These are phyloP conservation scores for Andrena minutula DNA, from an alignment of 2,888 invertebrate species.

Conservation along the genomic window DNA sequence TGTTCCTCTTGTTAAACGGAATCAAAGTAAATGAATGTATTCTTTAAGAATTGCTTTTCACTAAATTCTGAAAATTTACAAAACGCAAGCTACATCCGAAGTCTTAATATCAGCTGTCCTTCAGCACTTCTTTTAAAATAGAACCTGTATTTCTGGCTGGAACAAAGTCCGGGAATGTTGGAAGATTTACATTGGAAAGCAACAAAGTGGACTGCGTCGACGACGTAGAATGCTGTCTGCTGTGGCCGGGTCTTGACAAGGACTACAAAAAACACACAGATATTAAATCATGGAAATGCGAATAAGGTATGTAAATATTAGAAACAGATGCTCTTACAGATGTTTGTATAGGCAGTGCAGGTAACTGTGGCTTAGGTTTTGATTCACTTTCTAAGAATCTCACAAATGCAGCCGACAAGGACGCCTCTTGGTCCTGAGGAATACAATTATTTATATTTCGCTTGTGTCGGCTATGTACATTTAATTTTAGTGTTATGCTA, in stretches of 20 bases:
- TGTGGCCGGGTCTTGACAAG: slow-evolving; percentile 79
- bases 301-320: background rate
- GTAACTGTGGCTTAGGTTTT: slow-evolving; percentile 87
- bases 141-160: slow-evolving; percentile 87
- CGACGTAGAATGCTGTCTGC: slow-evolving; percentile 82
- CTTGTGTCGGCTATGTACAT: background rate
- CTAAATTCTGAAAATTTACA: slow-evolving; percentile 48
- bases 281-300: background rate
- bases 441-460: slow-evolving; percentile 59
- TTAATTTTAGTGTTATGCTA: too few species aligned
- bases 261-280: slow-evolving; percentile 66
- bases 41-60: slow-evolving; percentile 22
- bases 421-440: slow-evolving; percentile 84
- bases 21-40: slow-evolving; percentile 18
- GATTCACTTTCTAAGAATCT: slow-evolving; percentile 94
- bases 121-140: slow-evolving; percentile 88
- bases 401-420: slow-evolving; percentile 91
- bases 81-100: slow-evolving; percentile 22
- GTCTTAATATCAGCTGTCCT: slow-evolving; percentile 86
- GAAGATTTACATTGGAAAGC: slow-evolving; percentile 86
- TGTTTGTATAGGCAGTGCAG: slow-evolving; percentile 85
- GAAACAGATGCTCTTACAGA: slow-evolving; percentile 74
- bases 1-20: slow-evolving; percentile 1
- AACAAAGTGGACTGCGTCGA: slow-evolving; percentile 85
- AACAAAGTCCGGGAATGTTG: slow-evolving; percentile 87